These are phyloP conservation scores for Thyatira batis DNA, from an alignment of 2,888 invertebrate genomes.

Conservation along the genomic window DNA sequence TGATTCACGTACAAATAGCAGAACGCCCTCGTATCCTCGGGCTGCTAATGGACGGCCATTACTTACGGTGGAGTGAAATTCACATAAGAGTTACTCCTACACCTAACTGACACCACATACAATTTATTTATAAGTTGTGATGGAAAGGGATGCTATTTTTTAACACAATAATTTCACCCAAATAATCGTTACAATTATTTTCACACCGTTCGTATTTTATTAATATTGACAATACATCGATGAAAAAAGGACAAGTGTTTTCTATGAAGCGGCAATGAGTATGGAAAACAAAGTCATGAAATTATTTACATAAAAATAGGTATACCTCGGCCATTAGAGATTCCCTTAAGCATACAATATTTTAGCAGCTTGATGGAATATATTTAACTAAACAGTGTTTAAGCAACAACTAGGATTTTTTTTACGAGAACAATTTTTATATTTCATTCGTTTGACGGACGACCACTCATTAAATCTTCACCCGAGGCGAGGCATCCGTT, in stretches of 20 bases:
- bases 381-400: neutral
- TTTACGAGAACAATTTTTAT: neutral
- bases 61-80: constrained; percentile 19
- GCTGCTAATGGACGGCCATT: constrained; percentile 21
- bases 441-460: constrained; percentile 7
- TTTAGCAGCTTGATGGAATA: too few species aligned
- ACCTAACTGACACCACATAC: constrained; percentile 10
- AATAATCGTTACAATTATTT: too few species aligned
- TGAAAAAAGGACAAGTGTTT: too few species aligned
- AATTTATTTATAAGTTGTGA: constrained; percentile 13
- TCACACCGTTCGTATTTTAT: constrained; percentile 9
- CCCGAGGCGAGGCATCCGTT: constrained; percentile 18
- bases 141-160: neutral
- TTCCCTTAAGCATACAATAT: too few species aligned
- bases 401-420: neutral
- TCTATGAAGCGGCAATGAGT: too few species aligned
- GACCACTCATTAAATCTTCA: constrained; percentile 24
- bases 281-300: too few species aligned
- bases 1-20: neutral
- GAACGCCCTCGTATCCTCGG: constrained; percentile 12
- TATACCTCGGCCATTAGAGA: too few species aligned
- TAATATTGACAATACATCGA: too few species aligned
- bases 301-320: too few species aligned
- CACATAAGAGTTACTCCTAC: constrained; percentile 9
- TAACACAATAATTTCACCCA: too few species aligned